Evolutionary conservation across 2,888 invertebrate species (phyloP), one percentile per base, ranked within the genome.

Genomic region (Coenonympha glycerion): DNA sequence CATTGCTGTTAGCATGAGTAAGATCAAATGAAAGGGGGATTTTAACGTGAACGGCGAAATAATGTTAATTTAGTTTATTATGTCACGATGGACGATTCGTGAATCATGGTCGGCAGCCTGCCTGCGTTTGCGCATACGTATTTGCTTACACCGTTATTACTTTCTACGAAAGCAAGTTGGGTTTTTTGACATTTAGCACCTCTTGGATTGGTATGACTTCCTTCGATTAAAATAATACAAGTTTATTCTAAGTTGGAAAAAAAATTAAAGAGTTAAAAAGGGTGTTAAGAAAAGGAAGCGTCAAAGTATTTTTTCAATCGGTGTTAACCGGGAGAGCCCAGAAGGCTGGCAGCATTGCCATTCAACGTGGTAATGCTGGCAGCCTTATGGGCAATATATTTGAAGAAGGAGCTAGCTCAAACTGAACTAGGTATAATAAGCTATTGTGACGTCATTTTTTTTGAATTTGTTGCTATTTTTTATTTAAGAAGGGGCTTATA

Each of bases 61-160:
- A 79, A 84, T 82, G 83, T 76, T 81, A 81, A 86, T 84, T 82
- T 67, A 62, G 76, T 73, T 81, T 79, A 85, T 87, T 87, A 87
- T 86, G 86, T 87, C 86, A 86, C 83, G 63, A 65, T 59, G 63
- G 60, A 62, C 69, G 70, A 69, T 79, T 81, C 68, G 84, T 87
- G 87, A 86, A 78, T 87, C 87, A 87, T 72, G 62, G 57, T 36
- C 56, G 44, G 44, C 52, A 56, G 58, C 52, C 30, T 36, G 50
- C 50, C 52, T 44, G 51, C 52, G 52, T 47, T 42, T 49, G 49
- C 56, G 55, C 55, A 57, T 69, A 69, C 76, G 71, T 71, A 70
- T 71, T 66, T 64, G 62, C 63, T 63, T 66, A 66, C 69, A 82
- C 85, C 85, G 85, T 86, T 85, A 84, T 80, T 84, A 84, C 83